Evolutionary conservation across 2,113 vertebrate genomes (phyloP), one percentile per base, ranked within the genome.

Genomic region (Triplophysa rosa): DNA sequence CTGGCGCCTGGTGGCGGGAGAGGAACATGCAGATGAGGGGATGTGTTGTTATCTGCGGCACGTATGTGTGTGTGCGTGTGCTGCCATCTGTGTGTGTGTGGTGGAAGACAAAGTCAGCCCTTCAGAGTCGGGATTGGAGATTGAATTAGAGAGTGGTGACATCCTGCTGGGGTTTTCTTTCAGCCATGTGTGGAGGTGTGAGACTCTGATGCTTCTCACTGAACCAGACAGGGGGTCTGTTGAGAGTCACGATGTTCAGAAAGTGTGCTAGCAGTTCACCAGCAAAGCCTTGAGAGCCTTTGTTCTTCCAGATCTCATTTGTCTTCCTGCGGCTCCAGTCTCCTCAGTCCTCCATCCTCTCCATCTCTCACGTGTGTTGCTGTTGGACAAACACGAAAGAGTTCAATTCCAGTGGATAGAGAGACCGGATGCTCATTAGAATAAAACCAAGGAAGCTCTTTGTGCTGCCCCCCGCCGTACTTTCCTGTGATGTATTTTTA

Each of bases 311-410:
- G 40, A 62, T 67, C 67, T 70, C 19, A 68, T 29, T 62, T 68
- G 23, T 68, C 72, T 75, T 70, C 23, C 72, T 54, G 42, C 54
- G 11, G 23, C 67, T 67, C 47, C n/a, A 24, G 9, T 24, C 14
- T 56, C 33, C 16, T 23, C 23, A 37, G 21, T 69, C 13, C 19
- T 21, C 23, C 23, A 3, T n/a, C 8, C 7, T 70, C 56, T 68
- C 13, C 16, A 19, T 63, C 58, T 65, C 29, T 78, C 17, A 37
- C 47, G 19, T 58, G 26, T 79, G 58, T 69, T 83, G 23, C 71
- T 74, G 23, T 73, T 78, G 82, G 80, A 82, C 45, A 66, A 59
- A 49, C 68, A 75, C 75, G 40, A 81, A 80, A 85, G 81, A 73
- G 62, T 67, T 81, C n/a, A 4, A 78, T 71, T 49, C 33, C 16